phyloP scores from a whole-genome alignment of 2,113 vertebrate genomes.

The Amia ocellicauda region DNA sequence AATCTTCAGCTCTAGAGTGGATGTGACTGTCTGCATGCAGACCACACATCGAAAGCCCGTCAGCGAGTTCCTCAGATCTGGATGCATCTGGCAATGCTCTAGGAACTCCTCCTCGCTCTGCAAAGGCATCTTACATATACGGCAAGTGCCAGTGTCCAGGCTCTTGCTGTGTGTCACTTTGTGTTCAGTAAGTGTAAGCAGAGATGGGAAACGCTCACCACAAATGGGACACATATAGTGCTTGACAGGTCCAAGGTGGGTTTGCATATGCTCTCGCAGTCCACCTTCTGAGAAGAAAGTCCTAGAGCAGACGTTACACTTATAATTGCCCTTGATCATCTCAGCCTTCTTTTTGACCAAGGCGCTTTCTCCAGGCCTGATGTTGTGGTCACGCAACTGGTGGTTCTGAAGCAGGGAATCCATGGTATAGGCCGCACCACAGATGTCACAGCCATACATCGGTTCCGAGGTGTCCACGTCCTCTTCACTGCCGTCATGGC shows the following conservation, averaged over 20 bases:
- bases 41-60: slow-evolving; percentile 98
- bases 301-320: slow-evolving; percentile 95
- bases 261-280: slow-evolving; percentile 95
- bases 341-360: slow-evolving; percentile 94
- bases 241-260: slow-evolving; percentile 95
- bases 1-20: slow-evolving; percentile 97
- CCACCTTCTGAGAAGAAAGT: slow-evolving; percentile 98
- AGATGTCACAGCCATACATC: slow-evolving; percentile 96
- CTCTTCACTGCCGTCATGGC: slow-evolving; percentile 88
- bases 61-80: slow-evolving; percentile 94
- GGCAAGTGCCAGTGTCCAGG: slow-evolving; percentile 94
- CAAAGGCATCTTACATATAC: slow-evolving; percentile 97
- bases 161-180: slow-evolving; percentile 99
- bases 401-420: slow-evolving; percentile 95
- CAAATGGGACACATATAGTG: slow-evolving; percentile 99
- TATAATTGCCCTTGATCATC: slow-evolving; percentile 97
- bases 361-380: slow-evolving; percentile 91
- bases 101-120: slow-evolving; percentile 96
- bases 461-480: slow-evolving; percentile 89
- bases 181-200: slow-evolving; percentile 96
- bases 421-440: slow-evolving; percentile 97
- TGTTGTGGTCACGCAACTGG: slow-evolving; percentile 95
- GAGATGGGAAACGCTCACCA: slow-evolving; percentile 93
- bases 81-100: slow-evolving; percentile 99
- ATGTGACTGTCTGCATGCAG: slow-evolving; percentile 99